phyloP scores from a whole-genome alignment of 1,140 invertebrate species.

The Oedothorax gibbosus region DNA sequence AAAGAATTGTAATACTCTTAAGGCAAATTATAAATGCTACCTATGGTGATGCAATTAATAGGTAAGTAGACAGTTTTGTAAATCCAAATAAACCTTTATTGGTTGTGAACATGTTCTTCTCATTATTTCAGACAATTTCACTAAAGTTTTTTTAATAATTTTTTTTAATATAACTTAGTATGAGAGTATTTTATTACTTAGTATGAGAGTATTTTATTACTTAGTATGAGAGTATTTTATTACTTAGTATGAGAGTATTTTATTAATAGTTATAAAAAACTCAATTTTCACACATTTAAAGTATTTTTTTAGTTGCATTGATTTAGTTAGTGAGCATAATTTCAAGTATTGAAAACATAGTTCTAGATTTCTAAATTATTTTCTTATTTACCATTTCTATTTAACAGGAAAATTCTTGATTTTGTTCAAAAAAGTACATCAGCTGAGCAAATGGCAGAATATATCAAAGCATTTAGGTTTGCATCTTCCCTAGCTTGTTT shows the following conservation, averaged over 20 bases:
- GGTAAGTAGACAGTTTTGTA: conserved; percentile 31
- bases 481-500: conserved; percentile 63
- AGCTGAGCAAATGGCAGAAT: conserved; percentile 89
- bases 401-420: conserved; percentile 83
- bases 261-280: too few species aligned
- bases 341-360: too few species aligned
- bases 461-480: conserved; percentile 87
- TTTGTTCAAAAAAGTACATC: conserved; percentile 90
- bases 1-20: conserved; percentile 83
- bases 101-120: too few species aligned
- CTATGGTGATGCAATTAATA: conserved; percentile 73
- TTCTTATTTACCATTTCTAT: conserved; percentile 1
- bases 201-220: not conserved
- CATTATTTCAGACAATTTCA: too few species aligned
- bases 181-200: not conserved
- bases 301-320: too few species aligned
- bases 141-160: not conserved
- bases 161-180: not conserved
- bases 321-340: too few species aligned
- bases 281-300: too few species aligned
- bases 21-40: conserved; percentile 80
- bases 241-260: too few species aligned
- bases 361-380: not conserved
- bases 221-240: not conserved
- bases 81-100: not conserved